Evolutionary conservation across 1,140 invertebrate genomes (phyloP).

Genomic region (Frieseomelitta varia): DNA sequence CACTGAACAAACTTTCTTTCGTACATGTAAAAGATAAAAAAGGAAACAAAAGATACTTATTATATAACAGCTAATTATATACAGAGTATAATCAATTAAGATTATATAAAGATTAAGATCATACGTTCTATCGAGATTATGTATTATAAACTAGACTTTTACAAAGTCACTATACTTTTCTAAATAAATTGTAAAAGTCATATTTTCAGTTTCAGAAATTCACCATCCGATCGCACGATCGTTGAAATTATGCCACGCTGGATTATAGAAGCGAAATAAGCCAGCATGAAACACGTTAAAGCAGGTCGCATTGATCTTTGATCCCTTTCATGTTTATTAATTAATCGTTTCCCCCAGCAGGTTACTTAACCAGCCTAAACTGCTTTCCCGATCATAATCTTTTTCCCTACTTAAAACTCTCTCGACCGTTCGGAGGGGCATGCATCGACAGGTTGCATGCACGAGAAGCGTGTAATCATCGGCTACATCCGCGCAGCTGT

Average conservation of each 20-base stretch:
- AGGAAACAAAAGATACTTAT: no score
- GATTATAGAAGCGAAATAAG: not conserved
- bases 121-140: no score
- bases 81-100: no score
- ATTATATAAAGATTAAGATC: no score
- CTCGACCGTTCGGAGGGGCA: not conserved
- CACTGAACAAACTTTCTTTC: no score
- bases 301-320: constrained; percentile 25
- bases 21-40: no score
- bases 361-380: not conserved
- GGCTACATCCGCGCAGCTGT: not conserved
- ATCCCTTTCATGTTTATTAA: constrained; percentile 28
- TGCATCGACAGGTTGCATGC: not conserved
- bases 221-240: not conserved
- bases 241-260: not conserved
- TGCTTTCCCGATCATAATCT: no score
- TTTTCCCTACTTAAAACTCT: not conserved
- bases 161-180: not conserved
- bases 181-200: not conserved
- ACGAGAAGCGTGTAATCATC: no score
- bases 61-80: no score
- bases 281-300: not conserved
- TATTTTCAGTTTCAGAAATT: not conserved
- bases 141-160: no score
- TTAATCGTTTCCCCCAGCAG: not conserved